Evolutionary conservation across 1,140 invertebrate species (phyloP), one percentile per base, ranked within the genome.

Genomic region (Uloborus diversus): DNA sequence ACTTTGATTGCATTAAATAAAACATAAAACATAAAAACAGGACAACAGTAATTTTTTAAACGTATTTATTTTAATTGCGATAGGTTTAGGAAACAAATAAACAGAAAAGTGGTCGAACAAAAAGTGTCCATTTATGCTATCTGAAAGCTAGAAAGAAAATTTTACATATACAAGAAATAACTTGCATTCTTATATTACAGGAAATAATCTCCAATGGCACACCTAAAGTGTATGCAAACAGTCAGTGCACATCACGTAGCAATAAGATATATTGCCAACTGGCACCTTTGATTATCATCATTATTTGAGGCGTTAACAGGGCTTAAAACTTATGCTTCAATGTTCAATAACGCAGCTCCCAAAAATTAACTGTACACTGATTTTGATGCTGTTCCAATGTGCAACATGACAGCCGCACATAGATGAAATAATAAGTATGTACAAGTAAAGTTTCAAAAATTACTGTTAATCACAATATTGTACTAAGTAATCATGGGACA

Each of bases 31-130:
- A 68, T 49, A 42, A 42, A 42, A 17, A 14, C 1, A 68, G 27
- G 27, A 51, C 23, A 27, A 68, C 23, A 11, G 32, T 37, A 14
- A 61, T 64, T 35, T 62, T 53, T 76, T 56, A 59, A n/a, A n/a
- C 65, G 33, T 64, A 42, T 76, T 65, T 76, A 65, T 76, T 76
- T 76, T 61, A 59, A 76, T 76, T 76, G 73, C 73, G 73, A 76
- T 47, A 76, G 56, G 32, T 56, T 62, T 32, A 59, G 69, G 62
- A 76, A 76, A 76, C 61, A 65, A 76, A 62, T 25, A 56, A 64
- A 76, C 73, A 65, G 53, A 76, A 76, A 76, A 76, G 59, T 76
- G 61, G 73, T 56, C 65, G 23, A 76, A 76, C 73, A 37, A 37
- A 71, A 76, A 59, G n/a, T 27, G 49, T 53, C 61, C 32, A 32